Evolutionary conservation across 2,113 vertebrate genomes (phyloP), one percentile per base, ranked within the genome.

Genomic region (Saccopteryx leptura): DNA sequence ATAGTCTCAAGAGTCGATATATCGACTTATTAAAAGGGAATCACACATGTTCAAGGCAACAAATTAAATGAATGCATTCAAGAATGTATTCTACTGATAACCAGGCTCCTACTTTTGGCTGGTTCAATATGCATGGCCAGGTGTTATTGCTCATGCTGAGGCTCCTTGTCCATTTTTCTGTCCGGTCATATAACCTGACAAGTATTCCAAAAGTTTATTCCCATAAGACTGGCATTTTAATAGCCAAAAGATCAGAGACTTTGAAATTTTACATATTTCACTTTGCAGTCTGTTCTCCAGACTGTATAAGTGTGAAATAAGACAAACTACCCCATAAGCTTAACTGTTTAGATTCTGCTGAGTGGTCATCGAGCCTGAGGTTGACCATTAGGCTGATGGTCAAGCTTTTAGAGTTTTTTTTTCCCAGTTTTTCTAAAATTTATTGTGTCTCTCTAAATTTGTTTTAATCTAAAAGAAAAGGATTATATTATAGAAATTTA

Each of bases 381-480:
- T 82, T 66, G 61, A 96, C 33, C 69, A 68, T 56, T 39, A 39
- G 39, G 39, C 39, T 39, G 39, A 39, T 39, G 3, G 39, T 39
- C 39, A 39, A 39, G 39, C 39, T 39, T 39, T 72, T 92, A 58
- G 6, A 10, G 31, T 65, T 61, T 74, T 24, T 28, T 7, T 81
- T 84, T 91, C 39, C n/a, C 46, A 9, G 46, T 12, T 81, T 87
- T 96, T 80, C 56, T 63, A 31, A 54, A 93, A 52, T 81, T 71
- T 90, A 31, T 14, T 56, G 15, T 95, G 9, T 65, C 66, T 79
- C 46, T 24, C 14, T 69, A 69, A 81, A 81, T 71, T n/a, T 82
- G 8, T 66, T 94, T 88, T 23, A 24, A 26, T 81, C 12, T 79
- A 56, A 84, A 89, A 89, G n/a, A 86, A 92, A 88, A 52, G 23